These are phyloP conservation scores for Lithophane socia DNA, from an alignment of 2,888 invertebrate species.

Conservation along the genomic window DNA sequence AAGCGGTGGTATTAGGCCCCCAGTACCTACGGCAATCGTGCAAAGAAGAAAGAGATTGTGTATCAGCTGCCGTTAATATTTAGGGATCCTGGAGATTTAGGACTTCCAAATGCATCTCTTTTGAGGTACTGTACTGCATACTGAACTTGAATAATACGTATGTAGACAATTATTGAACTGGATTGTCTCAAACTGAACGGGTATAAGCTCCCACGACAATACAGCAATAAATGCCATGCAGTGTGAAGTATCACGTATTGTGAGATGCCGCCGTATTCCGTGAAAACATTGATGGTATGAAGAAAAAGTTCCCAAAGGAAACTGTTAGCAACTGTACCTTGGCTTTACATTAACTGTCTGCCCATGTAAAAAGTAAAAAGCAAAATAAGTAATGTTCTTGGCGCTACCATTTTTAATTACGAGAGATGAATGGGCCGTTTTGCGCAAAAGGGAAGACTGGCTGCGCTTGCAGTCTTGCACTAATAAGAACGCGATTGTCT, in stretches of 20 bases:
- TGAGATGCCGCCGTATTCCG: slow-evolving; percentile 51
- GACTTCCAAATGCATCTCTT: not conserved
- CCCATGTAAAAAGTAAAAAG: slow-evolving; percentile 51
- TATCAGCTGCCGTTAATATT: not conserved
- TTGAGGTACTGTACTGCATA: not conserved
- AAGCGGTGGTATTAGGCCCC: too few relatives aligned
- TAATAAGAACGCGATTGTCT: slow-evolving; percentile 43
- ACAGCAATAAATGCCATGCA: slow-evolving; percentile 58
- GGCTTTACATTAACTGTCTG: slow-evolving; percentile 35
- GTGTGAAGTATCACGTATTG: slow-evolving; percentile 63
- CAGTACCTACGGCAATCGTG: too few relatives aligned
- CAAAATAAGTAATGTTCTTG: slow-evolving; percentile 40
- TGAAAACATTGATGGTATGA: slow-evolving; percentile 49
- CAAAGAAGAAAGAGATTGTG: not conserved
- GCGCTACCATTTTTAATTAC: slow-evolving; percentile 60
- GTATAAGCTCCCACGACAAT: slow-evolving; percentile 56
- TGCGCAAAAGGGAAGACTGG: slow-evolving; percentile 32
- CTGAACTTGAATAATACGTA: slow-evolving; percentile 10
- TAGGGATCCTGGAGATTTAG: not conserved
- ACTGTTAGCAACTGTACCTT: slow-evolving; percentile 57
- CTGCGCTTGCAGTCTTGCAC: slow-evolving; percentile 39
- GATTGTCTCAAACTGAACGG: slow-evolving; percentile 37
- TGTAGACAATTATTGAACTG: slow-evolving; percentile 9
- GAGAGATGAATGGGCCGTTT: slow-evolving; percentile 55
- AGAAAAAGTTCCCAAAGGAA: slow-evolving; percentile 54